These are phyloP conservation scores for Paralichthys olivaceus DNA, from an alignment of 2,113 vertebrate species.

Conservation along the genomic window DNA sequence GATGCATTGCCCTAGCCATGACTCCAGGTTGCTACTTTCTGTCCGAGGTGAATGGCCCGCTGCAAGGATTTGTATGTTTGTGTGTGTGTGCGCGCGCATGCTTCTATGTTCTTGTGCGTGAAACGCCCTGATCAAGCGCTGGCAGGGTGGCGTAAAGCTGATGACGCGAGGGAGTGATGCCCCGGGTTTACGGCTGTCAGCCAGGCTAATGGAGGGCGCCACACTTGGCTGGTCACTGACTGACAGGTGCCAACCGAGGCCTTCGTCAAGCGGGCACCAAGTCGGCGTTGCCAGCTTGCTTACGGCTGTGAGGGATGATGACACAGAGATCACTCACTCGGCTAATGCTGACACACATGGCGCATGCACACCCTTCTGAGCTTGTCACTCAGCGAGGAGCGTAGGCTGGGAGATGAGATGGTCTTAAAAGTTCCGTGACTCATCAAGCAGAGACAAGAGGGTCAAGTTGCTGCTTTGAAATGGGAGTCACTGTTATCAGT, in stretches of 20 bases:
- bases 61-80: not conserved
- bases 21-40: constrained; percentile 27
- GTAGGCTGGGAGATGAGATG: constrained; percentile 44
- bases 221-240: constrained; percentile 71
- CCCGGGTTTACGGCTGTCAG: constrained; percentile 65
- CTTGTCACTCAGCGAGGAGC: constrained; percentile 54
- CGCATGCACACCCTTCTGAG: constrained; percentile 34
- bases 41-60: constrained; percentile 49
- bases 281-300: constrained; percentile 46
- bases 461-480: constrained; percentile 65
- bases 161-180: constrained; percentile 61
- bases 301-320: constrained; percentile 45
- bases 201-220: constrained; percentile 73
- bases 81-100: constrained; percentile 8
- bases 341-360: constrained; percentile 59
- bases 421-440: constrained; percentile 50
- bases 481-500: constrained; percentile 45
- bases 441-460: constrained; percentile 53
- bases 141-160: constrained; percentile 35
- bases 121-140: constrained; percentile 33
- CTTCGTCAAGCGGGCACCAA: constrained; percentile 41
- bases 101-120: not conserved
- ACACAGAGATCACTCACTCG: constrained; percentile 54
- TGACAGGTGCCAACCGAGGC: constrained; percentile 72
- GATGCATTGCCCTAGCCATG: constrained; percentile 5